Conservation (phyloP, 2,797 vertebrate species). For the Ciconia nigra region DNA sequence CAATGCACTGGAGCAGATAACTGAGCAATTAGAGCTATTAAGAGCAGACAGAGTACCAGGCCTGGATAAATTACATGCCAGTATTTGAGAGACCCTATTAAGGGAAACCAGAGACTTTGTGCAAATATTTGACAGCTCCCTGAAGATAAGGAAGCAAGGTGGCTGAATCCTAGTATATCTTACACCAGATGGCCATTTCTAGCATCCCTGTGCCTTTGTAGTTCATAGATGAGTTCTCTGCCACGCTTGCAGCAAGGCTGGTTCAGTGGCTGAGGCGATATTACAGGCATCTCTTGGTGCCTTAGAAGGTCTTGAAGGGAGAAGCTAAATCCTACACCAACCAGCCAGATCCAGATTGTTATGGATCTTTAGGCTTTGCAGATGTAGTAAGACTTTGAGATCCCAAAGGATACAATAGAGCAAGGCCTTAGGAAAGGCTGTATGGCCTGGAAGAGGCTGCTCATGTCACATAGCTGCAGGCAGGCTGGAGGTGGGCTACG, state of each 20-base stretch:
- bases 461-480: not conserved
- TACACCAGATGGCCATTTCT: not conserved
- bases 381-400: not conserved
- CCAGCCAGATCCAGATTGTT: not conserved
- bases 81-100: not conserved
- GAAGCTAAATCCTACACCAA: not conserved
- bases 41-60: not conserved
- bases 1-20: conserved; percentile 19
- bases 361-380: not conserved
- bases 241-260: rapidly evolving
- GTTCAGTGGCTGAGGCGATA: not conserved
- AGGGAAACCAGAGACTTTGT: not conserved
- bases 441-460: not conserved
- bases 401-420: not conserved
- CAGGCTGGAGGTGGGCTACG: not conserved
- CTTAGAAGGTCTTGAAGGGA: not conserved
- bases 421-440: not conserved
- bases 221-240: not conserved
- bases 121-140: not conserved
- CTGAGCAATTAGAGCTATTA: conserved; percentile 19
- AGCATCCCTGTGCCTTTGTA: not conserved
- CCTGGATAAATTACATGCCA: not conserved
- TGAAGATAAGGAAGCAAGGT: not conserved
- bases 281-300: not conserved
- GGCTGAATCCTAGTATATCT: not conserved